Base-by-base conservation (phyloP, 2,113 vertebrate genomes). In the Psettodes erumei region DNA sequence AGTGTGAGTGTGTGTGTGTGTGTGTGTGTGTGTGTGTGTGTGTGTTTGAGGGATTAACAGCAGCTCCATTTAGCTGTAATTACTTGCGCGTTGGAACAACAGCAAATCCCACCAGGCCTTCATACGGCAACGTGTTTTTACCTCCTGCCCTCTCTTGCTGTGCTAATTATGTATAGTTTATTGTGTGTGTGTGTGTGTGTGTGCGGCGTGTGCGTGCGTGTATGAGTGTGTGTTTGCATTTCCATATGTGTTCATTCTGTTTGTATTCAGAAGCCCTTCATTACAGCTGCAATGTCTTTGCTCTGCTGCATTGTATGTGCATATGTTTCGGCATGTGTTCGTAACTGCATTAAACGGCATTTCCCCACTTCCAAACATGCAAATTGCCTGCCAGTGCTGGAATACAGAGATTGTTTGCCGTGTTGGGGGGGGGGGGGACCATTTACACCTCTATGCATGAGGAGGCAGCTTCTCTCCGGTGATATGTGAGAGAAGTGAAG, bases 11-110 rank as follows among this genome's bases (percentile, higher is more conserved):
- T 27, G 72, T 45, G 63, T 40, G 66, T 66, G 82, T 85, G 64
- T 28, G 56, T 86, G 42, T 77, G 54, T 60, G 61, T 59, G 64
- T 61, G 38, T 27, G 72, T 45, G 63, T 40, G 66, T 66, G 82
- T 85, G 64, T 28, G 56, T 86, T 45, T 77, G 54, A 79, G 62
- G 84, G 81, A 93, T 92, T 90, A 92, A 63, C 79, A 78, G 75
- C 60, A 42, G 59, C 47, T 72, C 58, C 84, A 67, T 91, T 92
- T 90, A 84, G 80, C 71, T 83, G 59, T 84, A 92, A 93, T 93
- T 92, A 92, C 88, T 83, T 75, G 66, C 43, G 25, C 66, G 47
- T 59, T 64, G 75, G 81, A 92, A 90, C 75, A 91, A 88, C 78
- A 87, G 86, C 71, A 84, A 89, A 89, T 89, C 90, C 89, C 89